Evolutionary conservation across 2,888 invertebrate species (phyloP).

Genomic region (Rhodophaea formosa): DNA sequence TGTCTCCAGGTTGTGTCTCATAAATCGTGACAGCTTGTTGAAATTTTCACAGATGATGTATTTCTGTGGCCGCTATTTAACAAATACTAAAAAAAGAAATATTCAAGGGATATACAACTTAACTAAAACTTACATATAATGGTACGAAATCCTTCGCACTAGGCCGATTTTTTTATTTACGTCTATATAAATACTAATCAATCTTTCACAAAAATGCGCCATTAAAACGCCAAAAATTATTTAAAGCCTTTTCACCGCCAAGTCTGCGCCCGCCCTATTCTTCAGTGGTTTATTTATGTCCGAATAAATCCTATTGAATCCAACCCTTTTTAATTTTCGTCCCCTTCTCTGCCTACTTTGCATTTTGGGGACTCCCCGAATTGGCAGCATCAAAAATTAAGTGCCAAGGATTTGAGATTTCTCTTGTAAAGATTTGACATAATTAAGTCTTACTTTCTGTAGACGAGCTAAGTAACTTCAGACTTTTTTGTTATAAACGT

Average conservation of each 20-base stretch:
- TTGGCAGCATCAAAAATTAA: conserved; percentile 13
- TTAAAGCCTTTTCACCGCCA: background rate
- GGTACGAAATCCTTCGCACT: too few species aligned
- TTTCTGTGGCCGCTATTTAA: too few species aligned
- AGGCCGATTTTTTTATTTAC: too few species aligned
- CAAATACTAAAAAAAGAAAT: too few species aligned
- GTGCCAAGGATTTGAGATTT: background rate
- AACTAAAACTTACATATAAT: too few species aligned
- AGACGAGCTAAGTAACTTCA: background rate
- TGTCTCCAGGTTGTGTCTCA: too few species aligned
- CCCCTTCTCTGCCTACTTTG: background rate
- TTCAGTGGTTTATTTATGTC: background rate
- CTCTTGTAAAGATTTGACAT: background rate
- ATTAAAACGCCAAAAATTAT: background rate
- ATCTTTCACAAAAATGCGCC: background rate
- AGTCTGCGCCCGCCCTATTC: background rate
- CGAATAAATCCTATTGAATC: conserved; percentile 5
- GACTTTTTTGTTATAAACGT: too few species aligned
- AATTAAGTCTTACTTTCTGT: background rate
- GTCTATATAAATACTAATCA: too few species aligned
- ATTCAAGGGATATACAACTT: too few species aligned
- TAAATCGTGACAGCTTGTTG: too few species aligned
- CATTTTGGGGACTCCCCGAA: conserved; percentile 1
- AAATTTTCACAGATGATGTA: too few species aligned
- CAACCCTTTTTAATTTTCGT: conserved; percentile 13